Conservation (phyloP, 2,797 vertebrate species). For the Anabacerthia variegaticeps region DNA sequence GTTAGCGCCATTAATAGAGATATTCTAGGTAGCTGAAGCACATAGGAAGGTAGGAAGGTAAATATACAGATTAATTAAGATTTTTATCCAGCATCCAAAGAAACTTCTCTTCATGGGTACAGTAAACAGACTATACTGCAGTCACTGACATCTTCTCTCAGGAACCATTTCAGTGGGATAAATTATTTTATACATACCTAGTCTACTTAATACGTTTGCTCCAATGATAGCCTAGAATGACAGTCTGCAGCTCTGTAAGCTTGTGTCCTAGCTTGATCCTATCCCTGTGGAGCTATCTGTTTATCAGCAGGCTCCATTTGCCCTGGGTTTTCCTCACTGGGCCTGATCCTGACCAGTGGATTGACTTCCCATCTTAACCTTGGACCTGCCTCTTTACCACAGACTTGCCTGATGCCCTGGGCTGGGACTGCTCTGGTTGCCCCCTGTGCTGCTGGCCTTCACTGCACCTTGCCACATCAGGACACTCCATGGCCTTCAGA, state of each 20-base stretch:
- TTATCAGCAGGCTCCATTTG: background rate
- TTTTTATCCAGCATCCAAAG: background rate
- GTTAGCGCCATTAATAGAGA: background rate
- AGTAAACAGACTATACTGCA: background rate
- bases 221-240: background rate
- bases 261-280: background rate
- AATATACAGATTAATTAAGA: background rate
- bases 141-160: background rate
- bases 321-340: background rate
- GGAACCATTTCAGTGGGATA: background rate
- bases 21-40: background rate
- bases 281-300: background rate
- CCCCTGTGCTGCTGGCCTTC: background rate
- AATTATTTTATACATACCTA: background rate
- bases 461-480: background rate
- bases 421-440: background rate
- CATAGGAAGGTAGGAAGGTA: background rate
- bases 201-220: background rate
- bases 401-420: background rate
- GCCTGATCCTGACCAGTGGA: background rate
- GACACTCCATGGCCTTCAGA: background rate
- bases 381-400: fast-evolving
- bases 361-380: background rate
- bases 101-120: background rate
- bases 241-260: background rate